Base-by-base conservation (phyloP, 2,888 invertebrate species). In the Campoplex capitator region DNA sequence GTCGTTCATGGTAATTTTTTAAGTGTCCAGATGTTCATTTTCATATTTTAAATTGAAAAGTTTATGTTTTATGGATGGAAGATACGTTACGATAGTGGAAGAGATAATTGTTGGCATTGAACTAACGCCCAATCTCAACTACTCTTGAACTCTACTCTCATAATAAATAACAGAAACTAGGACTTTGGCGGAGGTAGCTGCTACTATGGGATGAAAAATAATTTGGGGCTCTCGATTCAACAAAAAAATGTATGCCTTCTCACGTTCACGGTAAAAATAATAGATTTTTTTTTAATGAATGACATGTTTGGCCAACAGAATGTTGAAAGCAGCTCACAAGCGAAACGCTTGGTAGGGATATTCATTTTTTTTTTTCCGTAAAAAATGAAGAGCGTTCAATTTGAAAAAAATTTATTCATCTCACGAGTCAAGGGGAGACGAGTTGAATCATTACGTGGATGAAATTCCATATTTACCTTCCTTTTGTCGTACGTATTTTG, bases 361-460 rank as follows among this genome's bases (percentile, higher is more conserved):
- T 56, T 80, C 11, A 42, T 28, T 28, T 48, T 71, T 35, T 32
- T 48, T 28, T 32, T 71, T 35, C 11, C 18, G 32, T 45, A 2
- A 48, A 51, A 35, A 71, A 74, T 62, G 32, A 16, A 16, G 16
- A 74, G 23, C 18, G 23, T 74, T 35, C 42, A 58, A 54, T 54
- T 42, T 18, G 32, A 32, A n/a, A 7, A 51, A 58, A 70, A 78
- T 28, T 54, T 70, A 73, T 85, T 82, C 68, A 56, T 65, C 28
- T 82, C 85, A 78, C 82, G 77, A n/a, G 28, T 18, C 58, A 68
- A 62, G 67, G 74, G 68, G 54, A 74, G 58, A 73, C 38, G 67
- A 73, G 51, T 35, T 54, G 42, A 58, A 45, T 70, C 54, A 32
- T 85, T 77, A 28, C 67, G 74, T 68, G 78, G 1, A 35, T n/a